phyloP scores from a whole-genome alignment of 2,797 vertebrate genomes.

The Notamacropus eugenii region DNA sequence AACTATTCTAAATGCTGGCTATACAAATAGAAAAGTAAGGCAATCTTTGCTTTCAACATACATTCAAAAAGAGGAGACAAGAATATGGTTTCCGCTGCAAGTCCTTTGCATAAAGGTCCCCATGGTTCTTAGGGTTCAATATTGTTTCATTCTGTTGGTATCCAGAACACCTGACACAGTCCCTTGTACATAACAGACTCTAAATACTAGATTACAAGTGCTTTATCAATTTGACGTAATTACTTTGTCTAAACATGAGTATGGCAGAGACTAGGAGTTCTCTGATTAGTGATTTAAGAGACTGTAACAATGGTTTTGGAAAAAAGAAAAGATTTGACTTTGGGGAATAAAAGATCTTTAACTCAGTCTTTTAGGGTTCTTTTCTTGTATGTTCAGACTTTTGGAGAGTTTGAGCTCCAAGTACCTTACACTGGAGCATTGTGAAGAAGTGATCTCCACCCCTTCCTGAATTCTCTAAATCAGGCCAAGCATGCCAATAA shows the following conservation, averaged over 20 bases:
- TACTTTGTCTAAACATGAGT: slow-evolving; percentile 13
- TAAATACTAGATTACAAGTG: neutral
- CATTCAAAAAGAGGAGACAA: neutral
- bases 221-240: neutral
- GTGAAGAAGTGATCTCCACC: neutral
- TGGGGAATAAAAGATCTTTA: neutral
- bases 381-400: neutral
- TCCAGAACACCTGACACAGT: neutral
- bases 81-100: neutral
- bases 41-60: neutral
- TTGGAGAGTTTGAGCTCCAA: neutral
- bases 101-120: neutral
- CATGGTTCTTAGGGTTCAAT: neutral
- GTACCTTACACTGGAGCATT: neutral
- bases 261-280: slow-evolving; percentile 1
- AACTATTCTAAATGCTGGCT: neutral
- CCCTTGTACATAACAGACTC: neutral
- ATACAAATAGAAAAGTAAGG: neutral
- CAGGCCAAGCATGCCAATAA: neutral
- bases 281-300: neutral
- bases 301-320: neutral
- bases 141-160: neutral
- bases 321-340: neutral
- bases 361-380: neutral
- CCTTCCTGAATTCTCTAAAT: neutral